These are phyloP conservation scores for Peribatodes rhomboidaria DNA, from an alignment of 2,888 invertebrate genomes.

Conservation along the genomic window DNA sequence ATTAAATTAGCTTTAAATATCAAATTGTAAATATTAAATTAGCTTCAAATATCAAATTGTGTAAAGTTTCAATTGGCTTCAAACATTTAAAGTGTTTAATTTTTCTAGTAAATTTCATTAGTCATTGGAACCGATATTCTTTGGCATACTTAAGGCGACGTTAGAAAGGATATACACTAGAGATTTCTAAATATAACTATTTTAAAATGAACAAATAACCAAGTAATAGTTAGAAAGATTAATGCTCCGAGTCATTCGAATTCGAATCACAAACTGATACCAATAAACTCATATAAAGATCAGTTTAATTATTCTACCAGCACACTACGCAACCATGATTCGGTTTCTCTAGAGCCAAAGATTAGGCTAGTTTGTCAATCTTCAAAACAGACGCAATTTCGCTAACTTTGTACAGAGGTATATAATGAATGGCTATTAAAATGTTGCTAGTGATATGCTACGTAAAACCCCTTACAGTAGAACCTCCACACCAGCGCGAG, in stretches of 20 bases:
- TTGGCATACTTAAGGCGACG: no score
- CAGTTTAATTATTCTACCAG: constrained; percentile 5
- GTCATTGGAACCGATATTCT: no score
- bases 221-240: background rate
- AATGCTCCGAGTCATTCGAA: constrained; percentile 1
- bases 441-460: constrained; percentile 14
- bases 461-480: constrained; percentile 1
- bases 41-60: no score
- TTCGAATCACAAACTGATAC: constrained; percentile 30
- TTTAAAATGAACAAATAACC: background rate
- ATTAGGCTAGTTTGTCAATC: constrained; percentile 4
- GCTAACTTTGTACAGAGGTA: background rate
- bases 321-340: constrained; percentile 9
- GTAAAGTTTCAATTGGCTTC: no score
- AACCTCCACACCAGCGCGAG: constrained; percentile 11
- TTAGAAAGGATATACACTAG: no score
- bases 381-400: background rate
- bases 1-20: no score
- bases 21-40: no score
- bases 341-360: constrained; percentile 10
- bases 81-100: no score
- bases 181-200: no score
- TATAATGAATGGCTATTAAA: constrained; percentile 6
- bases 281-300: constrained; percentile 7
- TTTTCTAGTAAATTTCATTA: no score